Evolutionary conservation across 2,888 invertebrate species (phyloP).

Genomic region (Dyspetes luteomarginatus): DNA sequence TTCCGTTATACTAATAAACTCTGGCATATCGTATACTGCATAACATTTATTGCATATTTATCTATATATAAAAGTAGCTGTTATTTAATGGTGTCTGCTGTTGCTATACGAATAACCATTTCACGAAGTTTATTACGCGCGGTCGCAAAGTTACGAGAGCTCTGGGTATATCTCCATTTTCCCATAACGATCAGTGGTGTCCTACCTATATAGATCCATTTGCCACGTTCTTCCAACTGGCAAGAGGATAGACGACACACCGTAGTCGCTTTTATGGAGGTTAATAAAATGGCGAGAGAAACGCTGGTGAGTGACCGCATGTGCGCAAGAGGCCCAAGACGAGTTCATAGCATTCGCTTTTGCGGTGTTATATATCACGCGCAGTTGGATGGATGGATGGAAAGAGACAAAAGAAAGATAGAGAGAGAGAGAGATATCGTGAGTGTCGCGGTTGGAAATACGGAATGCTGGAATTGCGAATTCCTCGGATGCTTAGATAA

Average conservation of each 20-base stretch:
- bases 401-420: neutral
- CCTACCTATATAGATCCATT: neutral
- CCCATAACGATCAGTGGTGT: neutral
- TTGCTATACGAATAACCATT: constrained; percentile 49
- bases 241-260: neutral
- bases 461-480: constrained; percentile 65
- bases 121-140: constrained; percentile 42
- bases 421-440: constrained; percentile 7
- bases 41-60: neutral
- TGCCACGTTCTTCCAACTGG: neutral
- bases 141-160: constrained; percentile 42
- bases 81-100: constrained; percentile 18
- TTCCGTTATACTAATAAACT: too few species aligned
- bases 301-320: constrained; percentile 23
- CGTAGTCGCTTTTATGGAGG: constrained; percentile 46
- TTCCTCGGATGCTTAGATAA: constrained; percentile 51
- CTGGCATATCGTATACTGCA: too few species aligned
- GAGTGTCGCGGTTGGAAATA: constrained; percentile 55
- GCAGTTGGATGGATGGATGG: neutral
- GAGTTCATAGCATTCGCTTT: neutral
- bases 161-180: constrained; percentile 3
- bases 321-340: too few species aligned
- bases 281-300: constrained; percentile 59
- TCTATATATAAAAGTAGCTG: neutral
- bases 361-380: constrained; percentile 2